A percentile compares a stretch with the other conserved stretches of the same genome.
phyloP scores from a whole-genome alignment of 2,797 vertebrate species.

The Rhabdomys pumilio region DNA sequence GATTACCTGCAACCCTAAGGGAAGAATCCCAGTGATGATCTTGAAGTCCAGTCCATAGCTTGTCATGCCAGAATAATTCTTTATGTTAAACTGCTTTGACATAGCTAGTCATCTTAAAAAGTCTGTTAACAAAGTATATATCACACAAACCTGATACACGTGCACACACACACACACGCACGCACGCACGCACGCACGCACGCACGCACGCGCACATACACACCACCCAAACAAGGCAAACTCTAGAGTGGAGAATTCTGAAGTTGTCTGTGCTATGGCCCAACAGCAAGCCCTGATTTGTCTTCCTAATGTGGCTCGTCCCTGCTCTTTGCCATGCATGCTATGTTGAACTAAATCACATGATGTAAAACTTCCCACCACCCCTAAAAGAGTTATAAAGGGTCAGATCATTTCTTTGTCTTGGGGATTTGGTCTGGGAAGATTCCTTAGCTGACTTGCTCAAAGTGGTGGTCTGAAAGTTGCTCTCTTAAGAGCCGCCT shows the following conservation, averaged over 20 bases:
- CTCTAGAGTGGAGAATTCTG: too few relatives aligned
- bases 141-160: too few relatives aligned
- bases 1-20: background rate
- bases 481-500: background rate
- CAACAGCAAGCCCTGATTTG: background rate
- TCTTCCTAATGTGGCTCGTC: background rate
- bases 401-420: background rate
- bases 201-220: too few relatives aligned
- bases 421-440: background rate
- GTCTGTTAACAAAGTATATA: background rate
- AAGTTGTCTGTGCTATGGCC: background rate
- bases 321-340: background rate
- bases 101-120: background rate
- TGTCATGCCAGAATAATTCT: background rate
- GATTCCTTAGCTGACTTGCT: background rate
- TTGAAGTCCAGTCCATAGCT: background rate
- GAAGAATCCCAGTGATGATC: background rate
- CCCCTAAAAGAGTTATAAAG: background rate
- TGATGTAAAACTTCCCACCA: background rate
- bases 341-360: background rate
- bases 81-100: background rate
- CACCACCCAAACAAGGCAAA: background rate
- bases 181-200: too few relatives aligned
- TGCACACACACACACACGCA: too few relatives aligned
- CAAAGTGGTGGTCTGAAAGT: background rate